A percentile compares a stretch with the other conserved stretches of the same genome.
phyloP scores from a whole-genome alignment of 2,797 vertebrate species.

The Eospalax fontanierii region DNA sequence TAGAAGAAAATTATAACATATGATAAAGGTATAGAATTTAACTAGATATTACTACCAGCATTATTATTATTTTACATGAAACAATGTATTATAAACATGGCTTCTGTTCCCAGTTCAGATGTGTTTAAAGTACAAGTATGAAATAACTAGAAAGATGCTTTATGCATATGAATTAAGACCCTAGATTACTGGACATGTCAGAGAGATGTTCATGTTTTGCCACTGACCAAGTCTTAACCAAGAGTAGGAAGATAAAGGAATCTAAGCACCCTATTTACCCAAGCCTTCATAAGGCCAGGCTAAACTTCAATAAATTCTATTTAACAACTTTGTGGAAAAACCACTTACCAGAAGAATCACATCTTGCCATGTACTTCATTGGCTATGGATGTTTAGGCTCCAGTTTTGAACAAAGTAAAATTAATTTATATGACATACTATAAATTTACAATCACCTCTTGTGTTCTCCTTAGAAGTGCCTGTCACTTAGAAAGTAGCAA shows the following conservation, averaged over 20 bases:
- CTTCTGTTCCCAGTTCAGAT: neutral
- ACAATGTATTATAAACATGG: neutral
- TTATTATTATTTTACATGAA: neutral
- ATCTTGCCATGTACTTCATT: neutral
- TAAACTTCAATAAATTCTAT: neutral
- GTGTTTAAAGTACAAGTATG: neutral
- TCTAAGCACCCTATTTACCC: neutral
- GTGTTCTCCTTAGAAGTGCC: neutral
- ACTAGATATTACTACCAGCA: neutral
- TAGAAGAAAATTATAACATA: neutral
- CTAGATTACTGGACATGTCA: neutral
- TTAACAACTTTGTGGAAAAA: neutral
- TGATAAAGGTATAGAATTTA: neutral
- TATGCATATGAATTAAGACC: neutral
- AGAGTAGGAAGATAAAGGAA: neutral
- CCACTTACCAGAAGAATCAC: neutral
- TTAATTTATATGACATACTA: neutral
- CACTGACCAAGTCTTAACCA: neutral
- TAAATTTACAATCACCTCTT: neutral
- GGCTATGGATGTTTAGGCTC: neutral
- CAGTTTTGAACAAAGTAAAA: constrained; percentile 13
- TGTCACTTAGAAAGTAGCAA: neutral
- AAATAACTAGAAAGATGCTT: neutral
- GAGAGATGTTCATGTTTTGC: neutral
- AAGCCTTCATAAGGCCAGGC: neutral